Conservation (phyloP, 2,113 vertebrate species). For the Serilophus lunatus region DNA sequence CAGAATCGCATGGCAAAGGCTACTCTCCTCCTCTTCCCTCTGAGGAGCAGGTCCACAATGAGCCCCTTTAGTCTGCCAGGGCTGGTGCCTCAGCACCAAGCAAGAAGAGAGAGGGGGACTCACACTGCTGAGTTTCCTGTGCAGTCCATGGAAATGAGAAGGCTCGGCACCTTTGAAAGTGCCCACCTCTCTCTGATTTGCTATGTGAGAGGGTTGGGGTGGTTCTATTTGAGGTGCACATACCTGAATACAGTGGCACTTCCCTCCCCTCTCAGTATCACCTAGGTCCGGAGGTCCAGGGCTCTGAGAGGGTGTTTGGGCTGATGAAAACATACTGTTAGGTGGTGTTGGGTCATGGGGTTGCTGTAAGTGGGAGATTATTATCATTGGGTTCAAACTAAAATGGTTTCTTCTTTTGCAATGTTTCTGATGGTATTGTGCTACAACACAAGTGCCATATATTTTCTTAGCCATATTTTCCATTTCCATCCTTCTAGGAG, state of each 20-base stretch:
- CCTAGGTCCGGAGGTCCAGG: not conserved
- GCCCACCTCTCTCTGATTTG: not conserved
- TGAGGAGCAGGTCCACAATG: accelerated
- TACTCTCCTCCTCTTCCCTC: not conserved
- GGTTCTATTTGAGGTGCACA: not conserved
- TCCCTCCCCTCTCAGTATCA: not conserved
- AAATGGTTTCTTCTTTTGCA: not conserved
- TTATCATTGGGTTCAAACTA: not conserved
- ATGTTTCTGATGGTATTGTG: not conserved
- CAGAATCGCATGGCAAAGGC: not conserved
- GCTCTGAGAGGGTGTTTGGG: not conserved
- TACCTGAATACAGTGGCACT: not conserved
- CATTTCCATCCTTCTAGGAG: not conserved
- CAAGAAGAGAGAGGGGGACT: not conserved
- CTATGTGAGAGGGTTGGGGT: not conserved
- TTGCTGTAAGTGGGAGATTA: not conserved
- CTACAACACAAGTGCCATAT: not conserved
- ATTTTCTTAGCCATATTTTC: not conserved
- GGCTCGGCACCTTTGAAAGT: not conserved
- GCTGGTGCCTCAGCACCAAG: not conserved
- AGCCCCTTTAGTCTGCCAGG: not conserved
- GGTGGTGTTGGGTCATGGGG: not conserved
- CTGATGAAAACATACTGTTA: not conserved
- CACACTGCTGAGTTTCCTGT: accelerated
- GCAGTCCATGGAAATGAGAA: not conserved